Evolutionary conservation across 2,888 invertebrate species (phyloP).

Genomic region (Seira musarum): DNA sequence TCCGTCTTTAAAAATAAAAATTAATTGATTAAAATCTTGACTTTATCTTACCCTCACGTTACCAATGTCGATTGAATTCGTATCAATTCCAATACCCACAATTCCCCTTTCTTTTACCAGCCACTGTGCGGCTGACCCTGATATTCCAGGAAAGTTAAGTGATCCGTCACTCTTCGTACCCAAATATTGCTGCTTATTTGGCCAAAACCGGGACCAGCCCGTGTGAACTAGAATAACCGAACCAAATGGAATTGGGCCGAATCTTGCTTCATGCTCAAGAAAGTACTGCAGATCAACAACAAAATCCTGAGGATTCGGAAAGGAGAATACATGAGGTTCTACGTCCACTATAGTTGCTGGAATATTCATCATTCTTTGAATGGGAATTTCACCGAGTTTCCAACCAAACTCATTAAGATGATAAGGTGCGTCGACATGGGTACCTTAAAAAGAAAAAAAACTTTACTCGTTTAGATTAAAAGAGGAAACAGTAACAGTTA

Average conservation of each 20-base stretch:
- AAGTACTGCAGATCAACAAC: constrained; percentile 12
- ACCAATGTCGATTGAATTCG: constrained; percentile 32
- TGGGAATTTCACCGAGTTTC: constrained; percentile 75
- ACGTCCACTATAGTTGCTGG: constrained; percentile 30
- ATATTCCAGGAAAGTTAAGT: constrained; percentile 59
- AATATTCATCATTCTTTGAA: constrained; percentile 71
- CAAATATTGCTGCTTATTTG: constrained; percentile 19
- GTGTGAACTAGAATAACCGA: constrained; percentile 23
- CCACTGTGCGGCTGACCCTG: constrained; percentile 30
- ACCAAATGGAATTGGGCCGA: constrained; percentile 33
- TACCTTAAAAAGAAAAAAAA: constrained; percentile 73
- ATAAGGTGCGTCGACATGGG: constrained; percentile 78
- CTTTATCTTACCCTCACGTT: constrained; percentile 60
- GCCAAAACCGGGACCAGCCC: constrained; percentile 47
- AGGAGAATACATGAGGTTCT: constrained; percentile 24
- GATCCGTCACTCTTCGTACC: constrained; percentile 22
- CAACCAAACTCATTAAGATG: constrained; percentile 75
- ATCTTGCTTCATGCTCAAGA: constrained; percentile 27
- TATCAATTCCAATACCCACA: constrained; percentile 44
- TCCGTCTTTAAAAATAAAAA: too few relatives aligned
- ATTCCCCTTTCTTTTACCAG: constrained; percentile 33
- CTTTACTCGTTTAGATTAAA: background rate
- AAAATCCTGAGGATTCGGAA: constrained; percentile 14
- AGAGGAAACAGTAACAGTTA: too few relatives aligned
- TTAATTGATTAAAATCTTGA: too few relatives aligned